Evolutionary conservation across 2,797 vertebrate genomes (phyloP).

Genomic region (Crenuchus spilurus): DNA sequence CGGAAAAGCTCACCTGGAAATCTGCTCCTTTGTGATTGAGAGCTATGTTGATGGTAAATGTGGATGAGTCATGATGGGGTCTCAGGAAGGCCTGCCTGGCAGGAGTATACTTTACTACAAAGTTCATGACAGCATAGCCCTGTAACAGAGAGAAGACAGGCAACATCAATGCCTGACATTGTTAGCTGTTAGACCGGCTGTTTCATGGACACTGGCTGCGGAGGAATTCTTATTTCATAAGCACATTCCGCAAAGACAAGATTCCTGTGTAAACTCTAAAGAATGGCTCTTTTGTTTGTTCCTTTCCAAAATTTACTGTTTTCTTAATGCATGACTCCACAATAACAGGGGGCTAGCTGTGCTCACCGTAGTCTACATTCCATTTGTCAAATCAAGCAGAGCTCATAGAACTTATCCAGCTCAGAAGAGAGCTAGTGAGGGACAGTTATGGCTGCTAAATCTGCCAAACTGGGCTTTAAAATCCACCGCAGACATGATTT

Average conservation of each 20-base stretch:
- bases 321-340: background rate
- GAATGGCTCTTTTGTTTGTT: conserved; percentile 6
- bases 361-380: conserved; percentile 38
- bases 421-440: background rate
- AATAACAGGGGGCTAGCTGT: background rate
- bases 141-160: conserved; percentile 58
- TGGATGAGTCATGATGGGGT: conserved; percentile 96
- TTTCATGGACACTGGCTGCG: no score
- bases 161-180: conserved; percentile 1
- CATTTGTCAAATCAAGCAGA: conserved; percentile 32
- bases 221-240: background rate
- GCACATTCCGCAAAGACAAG: background rate
- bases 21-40: conserved; percentile 92
- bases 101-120: conserved; percentile 96
- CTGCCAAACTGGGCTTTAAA: background rate
- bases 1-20: conserved; percentile 81
- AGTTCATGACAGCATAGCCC: conserved; percentile 92
- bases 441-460: background rate
- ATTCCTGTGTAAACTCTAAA: conserved; percentile 8
- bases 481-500: conserved; percentile 10
- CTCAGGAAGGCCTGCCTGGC: conserved; percentile 86
- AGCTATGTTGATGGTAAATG: conserved; percentile 97
- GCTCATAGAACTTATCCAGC: background rate
- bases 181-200: background rate
- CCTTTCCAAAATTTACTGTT: background rate